These are phyloP conservation scores for Crotalus viridis DNA, from an alignment of 2,113 vertebrate genomes.

Conservation along the genomic window DNA sequence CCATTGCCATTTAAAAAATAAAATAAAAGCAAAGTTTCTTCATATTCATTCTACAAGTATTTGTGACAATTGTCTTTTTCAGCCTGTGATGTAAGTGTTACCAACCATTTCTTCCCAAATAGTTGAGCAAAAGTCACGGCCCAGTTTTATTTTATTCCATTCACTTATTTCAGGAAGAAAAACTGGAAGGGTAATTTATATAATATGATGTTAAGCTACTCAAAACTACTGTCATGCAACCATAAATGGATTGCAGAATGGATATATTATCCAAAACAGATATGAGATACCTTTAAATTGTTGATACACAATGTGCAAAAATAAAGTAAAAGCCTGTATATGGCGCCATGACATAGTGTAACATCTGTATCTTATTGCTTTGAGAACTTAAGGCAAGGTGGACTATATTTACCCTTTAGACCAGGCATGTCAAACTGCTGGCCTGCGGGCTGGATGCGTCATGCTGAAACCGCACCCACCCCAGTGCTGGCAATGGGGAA, in stretches of 20 bases:
- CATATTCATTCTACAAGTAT: background rate
- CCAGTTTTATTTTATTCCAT: background rate
- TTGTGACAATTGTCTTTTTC: background rate
- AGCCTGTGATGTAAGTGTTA: background rate
- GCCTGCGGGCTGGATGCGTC: too few species aligned
- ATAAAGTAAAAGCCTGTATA: background rate
- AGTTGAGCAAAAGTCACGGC: background rate
- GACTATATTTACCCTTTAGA: background rate
- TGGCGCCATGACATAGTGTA: background rate
- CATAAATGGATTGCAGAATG: background rate
- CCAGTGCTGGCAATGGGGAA: too few species aligned
- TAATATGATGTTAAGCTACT: background rate
- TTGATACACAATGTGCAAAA: background rate
- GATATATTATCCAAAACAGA: background rate
- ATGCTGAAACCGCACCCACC: too few species aligned
- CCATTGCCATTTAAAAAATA: background rate
- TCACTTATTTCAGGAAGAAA: background rate
- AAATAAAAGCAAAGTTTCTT: background rate
- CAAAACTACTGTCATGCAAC: background rate
- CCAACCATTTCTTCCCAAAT: background rate
- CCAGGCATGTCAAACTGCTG: too few species aligned
- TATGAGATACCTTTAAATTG: background rate
- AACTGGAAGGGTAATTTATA: background rate
- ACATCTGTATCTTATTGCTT: background rate
- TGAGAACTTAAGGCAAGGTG: background rate